Conservation (phyloP, 2,888 invertebrate species). For the Caenorhabditis japonica region DNA sequence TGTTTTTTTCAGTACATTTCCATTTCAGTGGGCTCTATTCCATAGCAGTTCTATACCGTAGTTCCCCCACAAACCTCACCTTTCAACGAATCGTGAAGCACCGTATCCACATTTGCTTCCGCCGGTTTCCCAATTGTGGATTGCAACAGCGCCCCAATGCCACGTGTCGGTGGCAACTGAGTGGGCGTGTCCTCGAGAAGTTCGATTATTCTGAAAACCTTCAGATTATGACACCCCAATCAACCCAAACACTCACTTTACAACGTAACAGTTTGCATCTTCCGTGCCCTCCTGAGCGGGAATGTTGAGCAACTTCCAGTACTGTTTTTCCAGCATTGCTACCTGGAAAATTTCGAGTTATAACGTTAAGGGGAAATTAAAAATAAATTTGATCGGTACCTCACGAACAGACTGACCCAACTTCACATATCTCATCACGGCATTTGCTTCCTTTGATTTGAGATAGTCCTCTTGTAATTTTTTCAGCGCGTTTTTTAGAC, state of each 20-base stretch:
- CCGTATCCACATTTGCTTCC: slow-evolving; percentile 72
- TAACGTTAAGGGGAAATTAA: too few relatives aligned
- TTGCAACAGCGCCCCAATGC: slow-evolving; percentile 73
- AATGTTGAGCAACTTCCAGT: slow-evolving; percentile 93
- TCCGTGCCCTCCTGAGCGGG: slow-evolving; percentile 94
- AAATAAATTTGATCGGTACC: too few relatives aligned
- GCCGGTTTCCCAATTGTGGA: slow-evolving; percentile 68
- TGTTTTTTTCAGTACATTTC: too few relatives aligned
- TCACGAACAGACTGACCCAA: slow-evolving; percentile 71
- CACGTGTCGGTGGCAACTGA: slow-evolving; percentile 59
- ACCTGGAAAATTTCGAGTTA: slow-evolving; percentile 58
- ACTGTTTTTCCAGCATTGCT: slow-evolving; percentile 78
- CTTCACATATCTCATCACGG: slow-evolving; percentile 70
- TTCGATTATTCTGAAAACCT: slow-evolving; percentile 64
- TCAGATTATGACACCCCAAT: not conserved
- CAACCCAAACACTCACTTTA: slow-evolving; percentile 56
- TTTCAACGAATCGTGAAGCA: slow-evolving; percentile 68
- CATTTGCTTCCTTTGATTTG: slow-evolving; percentile 72
- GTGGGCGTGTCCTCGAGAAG: slow-evolving; percentile 69
- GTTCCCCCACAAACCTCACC: too few relatives aligned
- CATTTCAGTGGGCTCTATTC: too few relatives aligned
- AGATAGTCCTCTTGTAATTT: slow-evolving; percentile 74
- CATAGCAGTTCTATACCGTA: too few relatives aligned
- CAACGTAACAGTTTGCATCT: slow-evolving; percentile 90
- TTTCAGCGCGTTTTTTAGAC: slow-evolving; percentile 72